Evolutionary conservation across 2,888 invertebrate genomes (phyloP).

Genomic region (Bibio marci): DNA sequence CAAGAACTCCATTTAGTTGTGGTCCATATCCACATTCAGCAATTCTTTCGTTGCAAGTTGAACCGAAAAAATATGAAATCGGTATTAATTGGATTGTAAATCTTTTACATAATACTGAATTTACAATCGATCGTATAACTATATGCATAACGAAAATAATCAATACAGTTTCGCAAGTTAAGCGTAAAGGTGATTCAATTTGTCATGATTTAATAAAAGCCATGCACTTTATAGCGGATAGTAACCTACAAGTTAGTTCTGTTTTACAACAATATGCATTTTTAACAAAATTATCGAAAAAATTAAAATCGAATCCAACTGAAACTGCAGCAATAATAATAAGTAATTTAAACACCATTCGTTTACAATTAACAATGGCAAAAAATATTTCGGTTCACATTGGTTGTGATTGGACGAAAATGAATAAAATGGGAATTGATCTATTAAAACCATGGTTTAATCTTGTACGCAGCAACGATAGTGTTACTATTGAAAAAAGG

Average conservation of each 20-base stretch:
- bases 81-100: constrained; percentile 65
- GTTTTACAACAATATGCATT: constrained; percentile 63
- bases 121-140: constrained; percentile 55
- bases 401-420: constrained; percentile 41
- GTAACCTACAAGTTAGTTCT: constrained; percentile 52
- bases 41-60: constrained; percentile 48
- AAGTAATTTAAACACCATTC: constrained; percentile 37
- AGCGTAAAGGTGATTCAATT: constrained; percentile 54
- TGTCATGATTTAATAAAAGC: constrained; percentile 41
- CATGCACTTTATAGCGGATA: constrained; percentile 42
- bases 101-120: constrained; percentile 49
- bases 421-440: constrained; percentile 6
- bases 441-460: constrained; percentile 32
- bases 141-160: constrained; percentile 66
- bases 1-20: constrained; percentile 40
- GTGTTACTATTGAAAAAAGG: neutral
- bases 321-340: constrained; percentile 32
- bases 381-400: constrained; percentile 52
- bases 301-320: constrained; percentile 29
- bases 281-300: constrained; percentile 45
- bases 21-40: constrained; percentile 55
- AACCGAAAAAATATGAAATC: constrained; percentile 52
- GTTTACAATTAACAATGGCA: constrained; percentile 38
- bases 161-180: constrained; percentile 61
- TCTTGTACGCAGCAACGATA: neutral